Percentiles rank a stretch among this genome's conserved stretches.
These are phyloP conservation scores for Rhingia rostrata DNA, from an alignment of 2,888 invertebrate species.

Conservation along the genomic window DNA sequence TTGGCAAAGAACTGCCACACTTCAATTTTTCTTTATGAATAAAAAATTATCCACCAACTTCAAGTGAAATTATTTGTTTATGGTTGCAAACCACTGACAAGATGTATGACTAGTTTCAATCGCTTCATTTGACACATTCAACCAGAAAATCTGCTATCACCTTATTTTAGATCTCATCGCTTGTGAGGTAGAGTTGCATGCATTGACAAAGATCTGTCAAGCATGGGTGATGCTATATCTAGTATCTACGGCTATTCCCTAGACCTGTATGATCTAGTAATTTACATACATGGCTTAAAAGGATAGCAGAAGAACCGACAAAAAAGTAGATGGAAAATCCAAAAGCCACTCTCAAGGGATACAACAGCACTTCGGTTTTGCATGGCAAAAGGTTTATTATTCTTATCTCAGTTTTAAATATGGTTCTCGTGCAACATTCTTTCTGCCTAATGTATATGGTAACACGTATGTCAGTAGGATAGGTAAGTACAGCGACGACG, in stretches of 20 bases:
- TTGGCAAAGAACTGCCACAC: no score
- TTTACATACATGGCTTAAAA: slow-evolving; percentile 14
- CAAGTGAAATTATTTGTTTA: no score
- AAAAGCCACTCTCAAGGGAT: slow-evolving; percentile 42
- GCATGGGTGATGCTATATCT: neutral
- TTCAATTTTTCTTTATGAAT: no score
- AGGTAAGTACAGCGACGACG: slow-evolving; percentile 52
- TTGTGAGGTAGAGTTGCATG: neutral
- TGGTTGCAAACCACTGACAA: neutral
- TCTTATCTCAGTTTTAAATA: slow-evolving; percentile 47
- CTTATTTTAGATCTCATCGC: neutral
- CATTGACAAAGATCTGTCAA: neutral
- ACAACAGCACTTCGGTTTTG: slow-evolving; percentile 9
- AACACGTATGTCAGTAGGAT: slow-evolving; percentile 56
- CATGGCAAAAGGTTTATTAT: slow-evolving; percentile 19
- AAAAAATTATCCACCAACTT: no score
- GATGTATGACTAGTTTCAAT: neutral
- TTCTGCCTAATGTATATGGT: slow-evolving; percentile 37
- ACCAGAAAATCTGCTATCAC: neutral
- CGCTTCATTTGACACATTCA: neutral
- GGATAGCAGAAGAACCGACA: slow-evolving; percentile 8
- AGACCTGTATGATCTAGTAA: slow-evolving; percentile 4
- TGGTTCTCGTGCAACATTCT: slow-evolving; percentile 36
- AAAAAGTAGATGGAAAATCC: neutral
- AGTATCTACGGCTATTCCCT: slow-evolving; percentile 6